These are phyloP conservation scores for Leptonema lineaticorne DNA, from an alignment of 1,140 invertebrate genomes.

Conservation along the genomic window DNA sequence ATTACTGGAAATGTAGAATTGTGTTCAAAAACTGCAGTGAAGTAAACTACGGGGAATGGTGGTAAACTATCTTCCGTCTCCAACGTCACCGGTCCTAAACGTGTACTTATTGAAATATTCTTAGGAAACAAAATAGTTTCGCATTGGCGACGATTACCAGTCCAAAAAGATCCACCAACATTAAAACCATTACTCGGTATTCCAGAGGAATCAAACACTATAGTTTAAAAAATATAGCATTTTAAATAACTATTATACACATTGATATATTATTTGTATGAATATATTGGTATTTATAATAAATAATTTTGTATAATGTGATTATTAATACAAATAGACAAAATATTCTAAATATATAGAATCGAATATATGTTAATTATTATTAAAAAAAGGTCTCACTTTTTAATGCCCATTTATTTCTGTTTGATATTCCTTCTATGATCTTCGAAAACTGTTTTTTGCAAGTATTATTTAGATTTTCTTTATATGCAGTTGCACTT, in stretches of 20 bases:
- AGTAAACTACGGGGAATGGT: slow-evolving; percentile 29
- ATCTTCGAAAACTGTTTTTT: background rate
- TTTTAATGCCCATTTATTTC: background rate
- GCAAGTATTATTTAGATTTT: background rate
- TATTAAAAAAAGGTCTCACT: background rate
- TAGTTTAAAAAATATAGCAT: background rate
- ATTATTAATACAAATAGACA: no score
- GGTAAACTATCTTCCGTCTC: slow-evolving; percentile 21
- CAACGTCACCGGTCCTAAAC: slow-evolving; percentile 22
- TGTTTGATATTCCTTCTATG: background rate
- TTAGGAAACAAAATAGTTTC: slow-evolving; percentile 43
- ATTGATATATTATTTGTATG: no score
- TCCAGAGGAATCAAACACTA: slow-evolving; percentile 57
- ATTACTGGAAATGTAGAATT: slow-evolving; percentile 26
- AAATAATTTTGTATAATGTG: no score
- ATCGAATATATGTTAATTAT: background rate
- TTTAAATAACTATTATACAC: no score
- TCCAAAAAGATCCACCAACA: slow-evolving; percentile 56
- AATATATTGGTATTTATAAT: no score
- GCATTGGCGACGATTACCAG: slow-evolving; percentile 51
- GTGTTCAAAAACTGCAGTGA: slow-evolving; percentile 29
- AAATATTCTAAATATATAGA: no score
- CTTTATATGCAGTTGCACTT: background rate
- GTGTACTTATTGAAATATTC: slow-evolving; percentile 39
- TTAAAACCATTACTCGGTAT: slow-evolving; percentile 50